These are phyloP conservation scores for Drosophila prolongata DNA, from an alignment of 2,888 invertebrate species.

Conservation along the genomic window DNA sequence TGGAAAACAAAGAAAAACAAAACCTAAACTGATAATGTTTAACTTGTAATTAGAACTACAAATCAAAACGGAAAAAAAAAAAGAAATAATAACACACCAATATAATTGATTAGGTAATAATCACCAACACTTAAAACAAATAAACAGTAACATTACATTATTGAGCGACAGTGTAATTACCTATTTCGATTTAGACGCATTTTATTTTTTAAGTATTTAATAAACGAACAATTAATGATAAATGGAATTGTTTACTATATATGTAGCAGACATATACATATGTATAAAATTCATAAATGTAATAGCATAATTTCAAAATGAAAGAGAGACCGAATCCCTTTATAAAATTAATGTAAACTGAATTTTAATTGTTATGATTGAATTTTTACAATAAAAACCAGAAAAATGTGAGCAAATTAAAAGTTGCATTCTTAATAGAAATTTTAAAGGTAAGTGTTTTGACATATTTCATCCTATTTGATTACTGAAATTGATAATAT, in stretches of 20 bases:
- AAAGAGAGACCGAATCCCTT: slow-evolving; percentile 28
- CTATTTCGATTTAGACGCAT: slow-evolving; percentile 74
- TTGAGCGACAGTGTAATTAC: slow-evolving; percentile 35
- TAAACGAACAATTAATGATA: slow-evolving; percentile 51
- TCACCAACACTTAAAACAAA: slow-evolving; percentile 43
- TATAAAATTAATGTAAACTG: slow-evolving; percentile 37
- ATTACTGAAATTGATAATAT: not conserved
- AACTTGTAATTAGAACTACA: slow-evolving; percentile 26
- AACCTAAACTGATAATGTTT: slow-evolving; percentile 29
- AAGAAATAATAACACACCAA: slow-evolving; percentile 22
- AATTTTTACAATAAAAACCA: slow-evolving; percentile 67
- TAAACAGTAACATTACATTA: slow-evolving; percentile 28
- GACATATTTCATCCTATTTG: not conserved
- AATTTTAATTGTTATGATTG: slow-evolving; percentile 72
- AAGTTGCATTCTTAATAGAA: not conserved
- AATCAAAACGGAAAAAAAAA: slow-evolving; percentile 5
- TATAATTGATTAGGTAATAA: slow-evolving; percentile 61
- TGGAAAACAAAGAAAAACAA: slow-evolving; percentile 25
- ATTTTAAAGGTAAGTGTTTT: too few species aligned
- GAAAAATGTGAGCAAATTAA: slow-evolving; percentile 28
- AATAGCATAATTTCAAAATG: slow-evolving; percentile 64
- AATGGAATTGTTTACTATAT: slow-evolving; percentile 61
- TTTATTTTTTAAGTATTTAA: slow-evolving; percentile 77
- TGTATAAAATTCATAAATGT: slow-evolving; percentile 49
- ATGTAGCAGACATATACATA: slow-evolving; percentile 42